Evolutionary conservation across 30 jellyfish, hydroid and myxozoan genomes (phyloP), one percentile per base, ranked within the genome.

Genomic region (Haliclystus octoradiatus): DNA sequence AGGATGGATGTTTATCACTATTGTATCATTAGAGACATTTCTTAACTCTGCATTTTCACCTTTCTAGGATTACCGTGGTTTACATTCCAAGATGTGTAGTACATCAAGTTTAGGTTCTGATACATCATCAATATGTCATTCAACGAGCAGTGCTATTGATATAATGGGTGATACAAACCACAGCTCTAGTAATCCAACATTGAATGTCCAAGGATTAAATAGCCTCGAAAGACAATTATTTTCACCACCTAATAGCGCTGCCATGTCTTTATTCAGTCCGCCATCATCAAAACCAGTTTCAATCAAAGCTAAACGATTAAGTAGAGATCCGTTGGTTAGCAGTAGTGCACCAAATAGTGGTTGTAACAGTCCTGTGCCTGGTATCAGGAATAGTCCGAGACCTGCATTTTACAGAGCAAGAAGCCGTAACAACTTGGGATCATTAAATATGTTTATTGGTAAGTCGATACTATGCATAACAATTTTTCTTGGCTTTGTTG

Each of bases 281-380:
- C 30, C 26, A 9, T 25, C 78, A 0, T 70, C 97, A 22, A 80
- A 81, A 15, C 94, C 96, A 12, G 84, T 79, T 24, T 46, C 96
- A 26, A 79, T 87, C 62, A 75, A 74, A 51, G 68, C 69, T 28
- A 87, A 73, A 32, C 71, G 86, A 47, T 62, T 75, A 25, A 69
- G 77, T 63, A 30, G 88, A 7, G 95, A 84, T 34, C 57, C 63
- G 27, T 32, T 75, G 66, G 34, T 79, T 68, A 85, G 94, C 74
- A 85, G 84, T 69, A 79, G 93, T 69, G 96, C 96, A 0, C 93
- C 95, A 22, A 71, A 81, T 19, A 80, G 93, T 71, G 97, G 93
- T 2, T 78, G 92, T 33, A 79, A 89, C 77, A 87, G 96, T 65
- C 96, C 96, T 3, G 61, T 75, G 77, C 96, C 84, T 13, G 82